Evolutionary conservation across 2,888 invertebrate genomes (phyloP).

Genomic region (Callyntrura sp.): DNA sequence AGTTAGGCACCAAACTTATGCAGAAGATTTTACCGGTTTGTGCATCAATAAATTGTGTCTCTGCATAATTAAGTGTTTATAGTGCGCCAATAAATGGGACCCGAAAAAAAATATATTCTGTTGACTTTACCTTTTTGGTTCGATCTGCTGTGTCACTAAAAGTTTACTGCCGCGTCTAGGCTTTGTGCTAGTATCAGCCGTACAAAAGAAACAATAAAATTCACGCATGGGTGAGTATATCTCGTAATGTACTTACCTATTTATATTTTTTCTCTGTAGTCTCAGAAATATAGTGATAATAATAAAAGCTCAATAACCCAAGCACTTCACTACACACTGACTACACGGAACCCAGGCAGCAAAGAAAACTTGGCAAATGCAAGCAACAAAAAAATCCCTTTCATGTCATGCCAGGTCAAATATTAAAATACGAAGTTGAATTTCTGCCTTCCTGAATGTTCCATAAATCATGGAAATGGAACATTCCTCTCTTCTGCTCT

Average conservation of each 20-base stretch:
- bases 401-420: slow-evolving; percentile 19
- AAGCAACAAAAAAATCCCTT: not conserved
- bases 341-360: not conserved
- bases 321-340: no score
- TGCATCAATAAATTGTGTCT: no score
- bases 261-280: no score
- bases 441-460: not conserved
- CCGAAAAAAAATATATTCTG: not conserved
- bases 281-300: no score
- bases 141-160: not conserved
- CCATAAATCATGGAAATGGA: slow-evolving; percentile 28
- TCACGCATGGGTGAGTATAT: no score
- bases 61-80: no score
- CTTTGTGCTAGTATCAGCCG: not conserved
- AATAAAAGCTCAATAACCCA: no score
- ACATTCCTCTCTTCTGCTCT: not conserved
- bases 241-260: no score
- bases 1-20: no score
- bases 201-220: no score
- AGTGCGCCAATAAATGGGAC: no score
- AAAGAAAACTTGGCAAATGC: not conserved
- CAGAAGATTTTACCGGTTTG: no score
- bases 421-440: slow-evolving; percentile 26
- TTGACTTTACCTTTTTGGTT: slow-evolving; percentile 23
- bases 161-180: not conserved